A percentile compares a stretch with the other conserved stretches of the same genome.
These are phyloP conservation scores for Thunnus maccoyii DNA, from an alignment of 2,113 vertebrate genomes.

Conservation along the genomic window DNA sequence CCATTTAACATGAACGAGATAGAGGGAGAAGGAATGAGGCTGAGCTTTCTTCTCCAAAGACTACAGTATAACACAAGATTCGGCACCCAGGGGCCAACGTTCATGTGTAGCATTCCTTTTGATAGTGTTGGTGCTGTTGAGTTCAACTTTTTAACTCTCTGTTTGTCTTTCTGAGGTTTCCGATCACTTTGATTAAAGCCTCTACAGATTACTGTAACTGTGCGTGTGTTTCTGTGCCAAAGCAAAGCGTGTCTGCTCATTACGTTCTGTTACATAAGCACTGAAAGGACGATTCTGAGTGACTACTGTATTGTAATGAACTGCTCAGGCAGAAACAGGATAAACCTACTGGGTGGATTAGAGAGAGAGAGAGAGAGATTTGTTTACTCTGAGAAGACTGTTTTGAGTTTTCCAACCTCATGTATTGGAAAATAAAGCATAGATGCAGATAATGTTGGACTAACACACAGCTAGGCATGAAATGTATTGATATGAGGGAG, in stretches of 20 bases:
- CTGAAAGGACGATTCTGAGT: constrained; percentile 3
- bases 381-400: constrained; percentile 1
- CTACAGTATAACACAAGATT: neutral
- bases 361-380: neutral
- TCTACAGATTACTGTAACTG: neutral
- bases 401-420: neutral
- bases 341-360: neutral
- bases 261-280: constrained; percentile 32
- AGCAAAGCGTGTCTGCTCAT: constrained; percentile 6
- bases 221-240: constrained; percentile 11
- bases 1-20: constrained; percentile 25
- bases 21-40: constrained; percentile 12
- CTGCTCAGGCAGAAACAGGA: constrained; percentile 8
- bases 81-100: neutral
- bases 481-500: no score
- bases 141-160: neutral
- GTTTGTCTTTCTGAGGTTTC: constrained; percentile 1
- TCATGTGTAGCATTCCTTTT: neutral
- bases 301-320: constrained; percentile 29
- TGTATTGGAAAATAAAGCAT: no score
- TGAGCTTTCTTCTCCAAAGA: neutral
- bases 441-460: no score
- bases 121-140: neutral
- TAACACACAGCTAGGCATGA: no score
- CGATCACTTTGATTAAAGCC: neutral